Conservation (phyloP, 2,797 vertebrate species). For the Pristis pectinata region DNA sequence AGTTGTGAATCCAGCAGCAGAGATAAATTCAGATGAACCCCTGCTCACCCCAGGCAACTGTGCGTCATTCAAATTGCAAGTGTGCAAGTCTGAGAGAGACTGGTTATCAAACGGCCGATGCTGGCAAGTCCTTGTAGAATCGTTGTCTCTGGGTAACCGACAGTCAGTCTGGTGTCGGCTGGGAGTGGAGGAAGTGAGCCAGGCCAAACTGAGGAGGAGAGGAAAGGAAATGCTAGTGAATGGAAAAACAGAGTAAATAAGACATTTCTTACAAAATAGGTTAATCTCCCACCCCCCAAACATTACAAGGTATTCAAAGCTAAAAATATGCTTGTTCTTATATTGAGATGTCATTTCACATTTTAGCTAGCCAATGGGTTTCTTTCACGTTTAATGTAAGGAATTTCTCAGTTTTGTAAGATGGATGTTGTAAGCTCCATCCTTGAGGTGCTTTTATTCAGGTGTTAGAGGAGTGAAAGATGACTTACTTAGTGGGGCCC, state of each 20-base stretch:
- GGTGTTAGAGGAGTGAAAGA: background rate
- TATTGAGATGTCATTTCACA: background rate
- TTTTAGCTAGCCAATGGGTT: background rate
- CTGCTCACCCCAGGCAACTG: no score
- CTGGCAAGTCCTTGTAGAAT: no score
- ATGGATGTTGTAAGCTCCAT: background rate
- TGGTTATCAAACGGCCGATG: no score
- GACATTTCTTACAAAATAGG: background rate
- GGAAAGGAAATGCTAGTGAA: background rate
- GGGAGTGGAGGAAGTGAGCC: background rate
- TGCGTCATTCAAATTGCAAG: no score
- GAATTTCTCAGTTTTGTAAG: background rate
- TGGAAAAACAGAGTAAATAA: background rate
- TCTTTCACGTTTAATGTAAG: background rate
- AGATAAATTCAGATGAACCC: no score
- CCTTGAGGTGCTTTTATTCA: background rate
- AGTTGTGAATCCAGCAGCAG: no score
- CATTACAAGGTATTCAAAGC: background rate
- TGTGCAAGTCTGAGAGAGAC: no score
- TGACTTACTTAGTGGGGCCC: background rate
- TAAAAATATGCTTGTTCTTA: background rate
- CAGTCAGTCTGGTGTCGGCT: no score
- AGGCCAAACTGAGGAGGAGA: background rate
- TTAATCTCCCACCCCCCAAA: background rate
- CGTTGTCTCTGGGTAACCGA: no score